Base-by-base conservation (phyloP, 2,797 vertebrate species). In the Danio albolineatus region DNA sequence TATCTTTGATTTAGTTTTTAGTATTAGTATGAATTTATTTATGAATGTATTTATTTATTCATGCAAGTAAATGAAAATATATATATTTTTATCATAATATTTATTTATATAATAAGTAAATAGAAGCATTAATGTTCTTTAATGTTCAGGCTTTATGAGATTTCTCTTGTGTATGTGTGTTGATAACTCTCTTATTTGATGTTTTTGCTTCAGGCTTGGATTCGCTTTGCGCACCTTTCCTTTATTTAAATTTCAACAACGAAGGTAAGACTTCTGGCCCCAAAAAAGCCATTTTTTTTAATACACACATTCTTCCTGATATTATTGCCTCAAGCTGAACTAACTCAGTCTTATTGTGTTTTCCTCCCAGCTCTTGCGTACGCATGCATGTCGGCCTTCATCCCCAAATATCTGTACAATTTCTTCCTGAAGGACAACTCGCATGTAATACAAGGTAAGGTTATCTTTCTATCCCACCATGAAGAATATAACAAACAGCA, bases 381-480 rank as follows among this genome's bases (percentile, higher is more conserved):
- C 84, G 95, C 98, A 4, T 99, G 98, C 82, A 99, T 99, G 98
- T 99, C 97, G 80, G 96, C 98, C 83, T 99, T 99, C 91, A 99
- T 99, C 87, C 97, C 98, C 8, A 99, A 99, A 90, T 99, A 99
- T 87, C 92, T 99, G 67, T 98, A 98, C 92, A 98, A 99, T 90
- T 99, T 99, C 89, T 99, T 99, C 89, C 89, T 99, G 83, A 99
- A 99, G 92, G 98, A 99, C 92, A 99, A 99, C 91, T 99, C 98
- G 57, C 97, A 99, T 59, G 98, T 99, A 83, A 99, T 99, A 87
- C 98, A 99, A 95, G 98, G 98, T 99, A 90, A 94, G 93, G 59
- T 21, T n/a, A n/a, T 8, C 19, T 57, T 43, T n/a, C 10, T 10
- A 4, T 13, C 38, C 9, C 10, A 17, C 9, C 12, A 7, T 17